Evolutionary conservation across 2,888 invertebrate genomes (phyloP).

Genomic region (Chaetogeoica ovagalla): DNA sequence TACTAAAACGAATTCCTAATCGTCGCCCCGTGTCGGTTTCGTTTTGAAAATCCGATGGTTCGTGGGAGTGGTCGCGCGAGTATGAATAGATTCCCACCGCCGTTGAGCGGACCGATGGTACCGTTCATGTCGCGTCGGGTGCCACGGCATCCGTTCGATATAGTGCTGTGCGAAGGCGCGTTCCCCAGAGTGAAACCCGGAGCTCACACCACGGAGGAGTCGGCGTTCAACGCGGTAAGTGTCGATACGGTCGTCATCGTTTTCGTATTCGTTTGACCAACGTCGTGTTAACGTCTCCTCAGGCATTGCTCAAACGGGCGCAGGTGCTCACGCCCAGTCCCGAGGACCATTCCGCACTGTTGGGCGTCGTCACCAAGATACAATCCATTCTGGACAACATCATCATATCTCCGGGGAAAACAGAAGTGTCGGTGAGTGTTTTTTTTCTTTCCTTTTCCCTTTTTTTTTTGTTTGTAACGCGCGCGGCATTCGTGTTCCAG

Average conservation of each 20-base stretch:
- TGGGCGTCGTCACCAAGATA: constrained; percentile 93
- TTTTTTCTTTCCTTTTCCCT: background rate
- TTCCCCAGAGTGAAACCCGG: constrained; percentile 81
- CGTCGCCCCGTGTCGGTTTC: no score
- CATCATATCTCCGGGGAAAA: constrained; percentile 89
- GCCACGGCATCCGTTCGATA: constrained; percentile 82
- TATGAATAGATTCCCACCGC: constrained; percentile 44
- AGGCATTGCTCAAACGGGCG: constrained; percentile 90
- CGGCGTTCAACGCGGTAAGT: constrained; percentile 74
- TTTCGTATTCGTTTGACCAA: no score
- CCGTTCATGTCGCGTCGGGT: constrained; percentile 53
- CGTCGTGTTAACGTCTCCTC: constrained; percentile 54
- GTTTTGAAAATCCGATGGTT: constrained; percentile 18
- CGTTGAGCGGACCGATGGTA: constrained; percentile 18
- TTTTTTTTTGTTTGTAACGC: background rate
- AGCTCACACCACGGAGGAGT: constrained; percentile 34
- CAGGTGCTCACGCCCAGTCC: constrained; percentile 88
- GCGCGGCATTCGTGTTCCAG: constrained; percentile 64
- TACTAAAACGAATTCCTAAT: no score
- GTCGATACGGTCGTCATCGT: constrained; percentile 58
- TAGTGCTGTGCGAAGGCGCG: constrained; percentile 82
- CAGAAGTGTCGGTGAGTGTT: constrained; percentile 89
- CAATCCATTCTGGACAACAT: constrained; percentile 91
- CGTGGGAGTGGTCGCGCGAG: constrained; percentile 22
- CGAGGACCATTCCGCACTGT: constrained; percentile 86